Conservation (phyloP, 2,888 invertebrate species). For the Lasioglossum villosulum region DNA sequence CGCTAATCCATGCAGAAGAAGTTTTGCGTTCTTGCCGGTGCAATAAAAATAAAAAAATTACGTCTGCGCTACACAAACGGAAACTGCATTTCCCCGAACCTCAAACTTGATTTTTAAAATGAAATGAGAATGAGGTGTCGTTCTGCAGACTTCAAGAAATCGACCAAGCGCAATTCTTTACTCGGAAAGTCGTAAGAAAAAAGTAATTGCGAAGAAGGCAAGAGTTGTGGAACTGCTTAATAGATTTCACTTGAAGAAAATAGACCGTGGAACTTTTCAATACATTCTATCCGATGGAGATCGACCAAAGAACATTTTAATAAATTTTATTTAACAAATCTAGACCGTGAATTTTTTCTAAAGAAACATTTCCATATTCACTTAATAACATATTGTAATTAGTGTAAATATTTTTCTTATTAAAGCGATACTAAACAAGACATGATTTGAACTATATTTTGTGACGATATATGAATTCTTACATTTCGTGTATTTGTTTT, state of each 20-base stretch:
- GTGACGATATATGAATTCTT: no score
- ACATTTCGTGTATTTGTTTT: background rate
- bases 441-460: no score
- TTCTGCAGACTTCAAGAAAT: background rate
- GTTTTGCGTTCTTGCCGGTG: slow-evolving; percentile 24
- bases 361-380: no score
- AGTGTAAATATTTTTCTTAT: no score
- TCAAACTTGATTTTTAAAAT: background rate
- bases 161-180: background rate
- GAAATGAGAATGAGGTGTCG: background rate
- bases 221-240: background rate
- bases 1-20: slow-evolving; percentile 51
- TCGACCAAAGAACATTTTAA: background rate
- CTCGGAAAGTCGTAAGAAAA: background rate
- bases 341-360: no score
- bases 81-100: background rate
- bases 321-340: background rate
- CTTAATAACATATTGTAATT: no score
- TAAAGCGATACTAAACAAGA: no score
- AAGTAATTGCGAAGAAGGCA: background rate
- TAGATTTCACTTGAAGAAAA: background rate
- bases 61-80: background rate
- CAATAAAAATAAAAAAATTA: background rate
- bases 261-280: background rate
- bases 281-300: background rate